Percentiles rank a stretch among this genome's conserved stretches.
These are phyloP conservation scores for Atherinosoma microstoma DNA, from an alignment of 2,797 vertebrate species.

Conservation along the genomic window DNA sequence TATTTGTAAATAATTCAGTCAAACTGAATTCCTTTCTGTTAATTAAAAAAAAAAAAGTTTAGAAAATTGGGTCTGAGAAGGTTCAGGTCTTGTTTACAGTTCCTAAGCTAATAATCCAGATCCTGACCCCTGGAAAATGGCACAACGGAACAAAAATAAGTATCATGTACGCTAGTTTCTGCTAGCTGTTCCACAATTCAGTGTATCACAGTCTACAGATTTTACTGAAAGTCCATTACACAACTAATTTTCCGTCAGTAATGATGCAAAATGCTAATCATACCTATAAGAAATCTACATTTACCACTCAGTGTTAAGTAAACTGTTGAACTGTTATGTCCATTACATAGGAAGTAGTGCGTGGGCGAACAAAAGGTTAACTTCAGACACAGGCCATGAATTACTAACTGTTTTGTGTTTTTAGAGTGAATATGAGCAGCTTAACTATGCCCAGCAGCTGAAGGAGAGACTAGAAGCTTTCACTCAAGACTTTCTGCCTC, in stretches of 20 bases:
- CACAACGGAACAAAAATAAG: not conserved
- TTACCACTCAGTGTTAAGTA: not conserved
- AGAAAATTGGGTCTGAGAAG: not conserved
- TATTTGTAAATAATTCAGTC: constrained; percentile 4
- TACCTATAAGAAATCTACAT: not conserved
- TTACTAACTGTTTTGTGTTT: constrained; percentile 45
- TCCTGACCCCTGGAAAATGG: not conserved
- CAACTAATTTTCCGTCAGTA: not conserved
- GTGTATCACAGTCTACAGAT: not conserved
- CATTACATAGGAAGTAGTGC: not conserved
- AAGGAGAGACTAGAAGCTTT: constrained; percentile 97
- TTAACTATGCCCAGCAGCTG: constrained; percentile 97
- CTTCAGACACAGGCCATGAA: not conserved
- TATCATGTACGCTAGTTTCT: not conserved
- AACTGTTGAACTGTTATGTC: not conserved
- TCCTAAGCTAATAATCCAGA: not conserved
- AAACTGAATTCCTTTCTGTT: constrained; percentile 1
- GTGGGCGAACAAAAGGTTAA: not conserved
- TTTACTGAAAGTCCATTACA: not conserved
- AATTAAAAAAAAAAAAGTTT: not conserved
- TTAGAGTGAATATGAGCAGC: constrained; percentile 95
- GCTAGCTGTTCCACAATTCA: not conserved
- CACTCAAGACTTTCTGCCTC: constrained; percentile 98
- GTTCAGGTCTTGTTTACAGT: not conserved
- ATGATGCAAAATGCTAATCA: not conserved